Evolutionary conservation across 1,140 invertebrate genomes (phyloP), one percentile per base, ranked within the genome.

Genomic region (Drosophila ohnishii): DNA sequence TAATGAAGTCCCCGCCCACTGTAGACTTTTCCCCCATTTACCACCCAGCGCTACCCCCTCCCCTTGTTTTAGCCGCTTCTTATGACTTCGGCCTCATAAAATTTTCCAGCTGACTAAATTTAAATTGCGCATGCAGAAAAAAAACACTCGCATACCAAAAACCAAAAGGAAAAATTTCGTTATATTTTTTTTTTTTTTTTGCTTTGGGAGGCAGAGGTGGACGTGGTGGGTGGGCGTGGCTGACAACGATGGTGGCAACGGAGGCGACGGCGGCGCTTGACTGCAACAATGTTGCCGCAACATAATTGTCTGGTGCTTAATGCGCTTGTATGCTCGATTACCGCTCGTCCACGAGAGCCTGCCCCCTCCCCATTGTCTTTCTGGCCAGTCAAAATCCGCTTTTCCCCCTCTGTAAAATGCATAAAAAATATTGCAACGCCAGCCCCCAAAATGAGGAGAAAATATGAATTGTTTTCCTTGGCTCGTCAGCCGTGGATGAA

Each of bases 71-170:
- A 40, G 39, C 32, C 19, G 19, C 40, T 64, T 70, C 64, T 70
- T 70, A 62, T 65, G 45, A 42, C 42, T 44, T 51, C 47, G 44
- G 62, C 40, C 59, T 61, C 58, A 75, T 70, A 70, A 75, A 50
- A 75, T 70, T 80, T 76, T 64, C 67, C 78, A 69, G 59, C 69
- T 70, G 79, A 78, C 81, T 85, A 85, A 81, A 77, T 85, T 80
- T 80, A 73, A 70, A 84, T 77, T 77, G 67, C 64, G 73, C 80
- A 73, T 85, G 77, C 60, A 85, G 66, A 76, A 75, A 75, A 75
- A 19, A 67, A 62, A 44, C 60, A 67, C 25, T 50, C 35, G 42
- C 64, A n/a, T 10, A 34, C 42, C n/a, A 22, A 40, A 16, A 30
- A 39, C 5, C 25, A 65, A 25, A 22, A 71, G 47, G 8, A 64